Conservation (phyloP, 1,140 invertebrate genomes). For the Drosophila ogumai region DNA sequence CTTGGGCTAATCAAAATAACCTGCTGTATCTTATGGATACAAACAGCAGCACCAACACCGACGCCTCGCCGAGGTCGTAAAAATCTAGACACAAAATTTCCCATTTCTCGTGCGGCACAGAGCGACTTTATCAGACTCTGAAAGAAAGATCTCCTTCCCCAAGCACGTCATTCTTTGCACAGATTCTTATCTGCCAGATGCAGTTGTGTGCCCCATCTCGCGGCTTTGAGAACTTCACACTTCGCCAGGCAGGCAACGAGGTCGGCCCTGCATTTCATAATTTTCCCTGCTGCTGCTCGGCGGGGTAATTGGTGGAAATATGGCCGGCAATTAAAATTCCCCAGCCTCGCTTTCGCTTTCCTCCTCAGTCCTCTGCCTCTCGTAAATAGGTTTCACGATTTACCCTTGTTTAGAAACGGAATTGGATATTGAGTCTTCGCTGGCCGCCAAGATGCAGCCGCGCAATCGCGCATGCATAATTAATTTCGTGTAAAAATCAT, state of each 20-base stretch:
- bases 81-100: constrained; percentile 30
- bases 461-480: constrained; percentile 72
- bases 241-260: constrained; percentile 12
- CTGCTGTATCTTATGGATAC: constrained; percentile 59
- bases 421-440: constrained; percentile 22
- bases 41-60: constrained; percentile 6
- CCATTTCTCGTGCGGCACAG: constrained; percentile 25
- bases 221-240: constrained; percentile 55
- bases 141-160: constrained; percentile 31
- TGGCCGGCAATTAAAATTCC: constrained; percentile 55
- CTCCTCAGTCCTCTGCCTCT: background rate
- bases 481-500: constrained; percentile 81
- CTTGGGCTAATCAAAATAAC: constrained; percentile 67
- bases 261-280: constrained; percentile 60
- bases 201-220: constrained; percentile 21
- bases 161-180: constrained; percentile 20
- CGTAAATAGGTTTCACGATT: constrained; percentile 37
- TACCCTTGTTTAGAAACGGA: constrained; percentile 20
- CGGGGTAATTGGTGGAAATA: constrained; percentile 54
- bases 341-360: constrained; percentile 25
- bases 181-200: constrained; percentile 57
- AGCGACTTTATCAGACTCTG: background rate
- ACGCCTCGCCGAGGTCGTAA: constrained; percentile 33
- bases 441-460: constrained; percentile 36
- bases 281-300: constrained; percentile 29